Conservation (phyloP, 2,113 vertebrate species). For the Paramisgurnus dabryanus region DNA sequence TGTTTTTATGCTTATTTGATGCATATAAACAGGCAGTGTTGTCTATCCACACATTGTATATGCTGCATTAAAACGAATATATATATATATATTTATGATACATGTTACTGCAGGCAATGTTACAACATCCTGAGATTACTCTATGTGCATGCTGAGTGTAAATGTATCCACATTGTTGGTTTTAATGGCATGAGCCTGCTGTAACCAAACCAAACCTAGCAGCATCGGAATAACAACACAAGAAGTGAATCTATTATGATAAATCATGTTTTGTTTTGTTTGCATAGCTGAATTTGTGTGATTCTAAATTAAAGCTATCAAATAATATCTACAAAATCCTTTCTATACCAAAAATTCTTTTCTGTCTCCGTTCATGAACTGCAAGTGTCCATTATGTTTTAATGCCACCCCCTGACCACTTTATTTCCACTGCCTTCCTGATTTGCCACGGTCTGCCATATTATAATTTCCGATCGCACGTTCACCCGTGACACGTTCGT, state of each 20-base stretch:
- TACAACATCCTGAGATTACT: neutral
- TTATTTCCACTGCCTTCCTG: conserved; percentile 19
- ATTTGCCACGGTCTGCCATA: conserved; percentile 11
- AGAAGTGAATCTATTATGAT: neutral
- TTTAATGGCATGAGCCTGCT: neutral
- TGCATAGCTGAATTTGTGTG: neutral
- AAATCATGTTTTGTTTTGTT: neutral
- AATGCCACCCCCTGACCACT: neutral
- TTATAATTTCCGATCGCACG: conserved; percentile 21
- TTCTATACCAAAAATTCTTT: too few relatives aligned
- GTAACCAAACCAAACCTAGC: neutral
- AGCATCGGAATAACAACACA: neutral
- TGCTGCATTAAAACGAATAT: neutral
- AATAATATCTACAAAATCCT: neutral
- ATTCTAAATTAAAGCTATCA: neutral
- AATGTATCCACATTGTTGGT: neutral
- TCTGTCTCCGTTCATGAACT: neutral
- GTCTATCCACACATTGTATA: neutral
- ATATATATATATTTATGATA: neutral
- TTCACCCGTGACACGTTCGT: conserved; percentile 12
- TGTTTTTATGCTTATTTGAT: neutral
- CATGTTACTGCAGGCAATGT: conserved; percentile 18
- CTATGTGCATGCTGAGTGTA: conserved; percentile 3
- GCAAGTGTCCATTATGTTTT: neutral
- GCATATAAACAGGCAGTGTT: conserved; percentile 5